Base-by-base conservation (phyloP, 2,113 vertebrate species). In the Mustela lutreola region DNA sequence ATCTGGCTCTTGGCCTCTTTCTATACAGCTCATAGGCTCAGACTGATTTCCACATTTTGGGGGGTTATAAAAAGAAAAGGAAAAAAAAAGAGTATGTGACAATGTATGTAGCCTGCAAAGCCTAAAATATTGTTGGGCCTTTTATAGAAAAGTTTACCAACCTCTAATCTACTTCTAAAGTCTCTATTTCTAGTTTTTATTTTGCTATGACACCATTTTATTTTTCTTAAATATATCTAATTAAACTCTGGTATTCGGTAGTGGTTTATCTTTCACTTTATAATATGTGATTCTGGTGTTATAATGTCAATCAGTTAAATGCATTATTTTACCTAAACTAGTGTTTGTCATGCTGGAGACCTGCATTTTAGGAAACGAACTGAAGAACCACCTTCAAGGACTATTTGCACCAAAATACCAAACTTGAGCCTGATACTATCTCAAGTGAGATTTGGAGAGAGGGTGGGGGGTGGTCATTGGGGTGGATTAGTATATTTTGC, bases 171-270 rank as follows among this genome's bases (percentile, higher is more conserved):
- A 15, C 26, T 58, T 75, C 45, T n/a, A 73, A 71, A 42, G 81
- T 91, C 7, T 81, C 50, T 90, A 45, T 31, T 86, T 94, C 8
- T 7, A 89, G 22, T 45, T 95, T 85, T 95, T 45, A 76, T 91
- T 90, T 94, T 94, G 5, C 6, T 76, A 24, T 65, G 15, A 48
- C 84, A 70, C 94, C 83, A 67, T n/a, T 89, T 70, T 9, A 28
- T 60, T 73, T 93, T 76, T n/a, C 21, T 86, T 53, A 56, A 62
- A 53, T 24, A 26, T 75, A 7, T 2, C 5, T 65, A 81, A 78
- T 50, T 80, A 36, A 93, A 78, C 78, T 76, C 3, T 36, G 11
- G 2, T 73, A 70, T 65, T 11, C 71, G 7, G 0, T 53, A 82
- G 15, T 65, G 48, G 14, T 85, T 78, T 81, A 16, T 45, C 7